phyloP scores from a whole-genome alignment of 2,113 vertebrate species.

The Pachypanchax playfairii region DNA sequence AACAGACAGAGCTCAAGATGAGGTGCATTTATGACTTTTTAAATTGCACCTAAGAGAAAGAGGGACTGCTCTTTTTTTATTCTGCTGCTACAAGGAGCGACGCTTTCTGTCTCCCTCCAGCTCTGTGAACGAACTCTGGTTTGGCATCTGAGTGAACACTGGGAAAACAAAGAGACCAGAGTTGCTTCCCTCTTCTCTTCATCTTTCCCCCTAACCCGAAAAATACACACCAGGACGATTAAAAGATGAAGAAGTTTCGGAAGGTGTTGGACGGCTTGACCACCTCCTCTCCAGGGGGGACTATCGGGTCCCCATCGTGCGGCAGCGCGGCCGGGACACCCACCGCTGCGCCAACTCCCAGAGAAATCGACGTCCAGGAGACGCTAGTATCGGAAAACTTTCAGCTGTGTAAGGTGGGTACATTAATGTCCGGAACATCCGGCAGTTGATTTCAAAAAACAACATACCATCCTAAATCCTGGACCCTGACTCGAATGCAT shows the following conservation, averaged over 20 bases:
- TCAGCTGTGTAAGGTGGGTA: constrained; percentile 95
- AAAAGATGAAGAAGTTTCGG: constrained; percentile 96
- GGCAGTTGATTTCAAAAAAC: neutral
- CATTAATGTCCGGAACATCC: too few relatives aligned
- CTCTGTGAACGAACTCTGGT: constrained; percentile 30
- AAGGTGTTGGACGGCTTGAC: constrained; percentile 98
- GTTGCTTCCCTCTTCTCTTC: neutral
- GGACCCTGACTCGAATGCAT: neutral
- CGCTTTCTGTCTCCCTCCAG: constrained; percentile 27
- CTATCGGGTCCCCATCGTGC: constrained; percentile 78
- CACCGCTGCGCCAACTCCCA: constrained; percentile 81
- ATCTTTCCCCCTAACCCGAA: neutral
- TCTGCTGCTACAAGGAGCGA: constrained; percentile 42
- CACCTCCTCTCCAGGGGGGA: constrained; percentile 88
- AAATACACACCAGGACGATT: neutral
- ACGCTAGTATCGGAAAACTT: constrained; percentile 94
- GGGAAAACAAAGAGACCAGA: constrained; percentile 17
- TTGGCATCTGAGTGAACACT: constrained; percentile 40
- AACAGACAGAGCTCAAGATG: constrained; percentile 59
- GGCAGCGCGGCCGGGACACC: constrained; percentile 85
- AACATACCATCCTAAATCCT: neutral
- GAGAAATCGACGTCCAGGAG: constrained; percentile 90
- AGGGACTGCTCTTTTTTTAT: neutral
- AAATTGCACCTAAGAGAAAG: constrained; percentile 66
- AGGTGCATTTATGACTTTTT: constrained; percentile 70